phyloP scores from a whole-genome alignment of 2,888 invertebrate genomes.

The Neoascia interrupta region DNA sequence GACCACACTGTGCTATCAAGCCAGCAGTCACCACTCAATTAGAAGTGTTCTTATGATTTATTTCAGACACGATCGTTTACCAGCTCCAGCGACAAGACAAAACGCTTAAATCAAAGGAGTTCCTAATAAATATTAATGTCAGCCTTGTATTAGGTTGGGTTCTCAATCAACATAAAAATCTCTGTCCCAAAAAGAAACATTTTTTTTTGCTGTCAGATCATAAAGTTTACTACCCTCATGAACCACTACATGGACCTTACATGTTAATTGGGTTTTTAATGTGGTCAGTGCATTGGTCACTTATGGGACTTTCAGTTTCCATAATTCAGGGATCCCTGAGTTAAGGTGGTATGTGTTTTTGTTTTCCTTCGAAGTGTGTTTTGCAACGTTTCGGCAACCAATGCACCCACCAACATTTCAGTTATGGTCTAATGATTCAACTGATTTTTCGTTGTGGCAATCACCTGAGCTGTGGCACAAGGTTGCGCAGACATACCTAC shows the following conservation, averaged over 20 bases:
- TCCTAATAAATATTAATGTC: constrained; percentile 46
- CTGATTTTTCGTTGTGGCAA: constrained; percentile 36
- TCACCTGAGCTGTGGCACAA: constrained; percentile 43
- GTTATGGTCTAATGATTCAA: constrained; percentile 59
- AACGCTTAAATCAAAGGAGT: background rate
- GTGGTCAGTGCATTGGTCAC: constrained; percentile 24
- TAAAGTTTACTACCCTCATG: constrained; percentile 23
- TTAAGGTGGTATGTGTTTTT: background rate
- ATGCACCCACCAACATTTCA: constrained; percentile 59
- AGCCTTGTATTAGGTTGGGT: constrained; percentile 12
- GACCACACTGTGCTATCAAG: background rate
- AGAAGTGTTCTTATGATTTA: constrained; percentile 47
- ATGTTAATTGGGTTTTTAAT: constrained; percentile 60
- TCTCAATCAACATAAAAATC: constrained; percentile 37
- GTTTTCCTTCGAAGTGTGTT: background rate
- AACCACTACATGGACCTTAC: constrained; percentile 16
- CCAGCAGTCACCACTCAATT: constrained; percentile 15
- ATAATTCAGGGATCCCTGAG: too few species aligned
- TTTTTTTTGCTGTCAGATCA: too few species aligned
- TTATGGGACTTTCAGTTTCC: constrained; percentile 42
- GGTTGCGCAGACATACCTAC: constrained; percentile 55
- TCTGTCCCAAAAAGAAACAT: background rate
- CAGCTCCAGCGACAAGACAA: constrained; percentile 27
- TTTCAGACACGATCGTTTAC: constrained; percentile 43
- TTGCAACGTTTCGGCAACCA: constrained; percentile 26